A percentile compares a stretch with the other conserved stretches of the same genome.
Evolutionary conservation across 2,113 vertebrate genomes (phyloP).

Genomic region (Carlito syrichta): DNA sequence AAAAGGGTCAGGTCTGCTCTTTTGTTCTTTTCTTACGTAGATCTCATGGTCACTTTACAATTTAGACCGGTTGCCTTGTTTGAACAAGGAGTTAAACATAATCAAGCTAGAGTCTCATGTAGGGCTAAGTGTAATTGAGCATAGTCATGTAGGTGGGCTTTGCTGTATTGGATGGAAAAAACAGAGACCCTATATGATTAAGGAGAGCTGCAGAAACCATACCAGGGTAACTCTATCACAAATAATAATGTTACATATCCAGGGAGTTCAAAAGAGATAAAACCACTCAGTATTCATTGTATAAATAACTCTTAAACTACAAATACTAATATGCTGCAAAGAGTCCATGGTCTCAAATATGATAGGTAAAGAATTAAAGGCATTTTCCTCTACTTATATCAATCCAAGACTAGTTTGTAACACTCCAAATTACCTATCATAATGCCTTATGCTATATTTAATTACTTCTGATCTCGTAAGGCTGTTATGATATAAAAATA

Average conservation of each 20-base stretch:
- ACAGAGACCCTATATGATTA: background rate
- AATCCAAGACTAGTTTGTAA: background rate
- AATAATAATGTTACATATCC: background rate
- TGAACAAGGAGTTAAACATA: background rate
- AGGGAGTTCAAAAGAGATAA: background rate
- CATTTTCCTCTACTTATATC: constrained; percentile 16
- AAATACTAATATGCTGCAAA: background rate
- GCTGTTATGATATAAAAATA: no score
- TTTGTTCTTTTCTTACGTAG: background rate
- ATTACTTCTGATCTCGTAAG: constrained; percentile 2
- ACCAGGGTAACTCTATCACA: background rate
- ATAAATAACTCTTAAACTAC: background rate
- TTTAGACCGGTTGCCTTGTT: background rate
- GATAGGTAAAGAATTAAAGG: background rate
- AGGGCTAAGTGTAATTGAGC: background rate
- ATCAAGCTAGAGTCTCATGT: background rate
- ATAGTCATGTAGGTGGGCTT: background rate
- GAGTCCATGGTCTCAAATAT: background rate
- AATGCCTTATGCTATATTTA: constrained; percentile 14
- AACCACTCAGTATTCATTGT: background rate
- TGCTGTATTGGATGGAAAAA: background rate
- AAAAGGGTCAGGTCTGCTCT: background rate
- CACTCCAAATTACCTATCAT: background rate
- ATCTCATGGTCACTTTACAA: background rate
- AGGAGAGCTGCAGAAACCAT: background rate